Evolutionary conservation across 2,888 invertebrate genomes (phyloP), one percentile per base, ranked within the genome.

Genomic region (Macrosiphum euphorbiae): DNA sequence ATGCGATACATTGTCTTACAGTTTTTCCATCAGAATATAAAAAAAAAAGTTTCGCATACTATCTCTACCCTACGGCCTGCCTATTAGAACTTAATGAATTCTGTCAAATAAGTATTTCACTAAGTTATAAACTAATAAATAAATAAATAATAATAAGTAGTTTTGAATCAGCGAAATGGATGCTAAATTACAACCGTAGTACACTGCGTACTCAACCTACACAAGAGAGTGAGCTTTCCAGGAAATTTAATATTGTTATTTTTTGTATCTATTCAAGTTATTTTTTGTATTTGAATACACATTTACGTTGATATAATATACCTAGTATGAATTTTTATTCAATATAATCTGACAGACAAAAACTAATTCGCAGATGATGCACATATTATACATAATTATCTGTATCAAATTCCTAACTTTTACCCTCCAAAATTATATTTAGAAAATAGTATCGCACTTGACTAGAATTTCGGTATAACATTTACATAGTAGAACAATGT

Each of bases 371-470:
- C 28, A 5, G 86, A 52, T 4, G 41, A 35, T 3, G 20, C 52
- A 24, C 35, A 41, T 88, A 86, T 2, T n/a, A 35, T 35, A 35
- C 88, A 55, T 52, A 88, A 52, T 88, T 55, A 35, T n/a, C 10
- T 52, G 20, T 35, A 88, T 88, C 47, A 10, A 11, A 88, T 35
- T 55, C 24, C 35, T 4, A 52, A 88, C 88, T 88, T 52, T 55
- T 26, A 35, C 16, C 52, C 55, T 28, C 8, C n/a, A 10, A 47
- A 61, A 90, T 89, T 44, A n/a, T 67, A 90, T 61, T 90, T 47
- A 35, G n/a, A 61, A 89, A 90, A 90, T 90, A 47, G n/a, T 67
- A 67, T 67, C 89, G 47, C n/a, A 47, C 61, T n/a, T 13, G 47
- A n/a, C 47, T 28, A n/a, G 41, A 90, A 44, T 28, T 86, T 28